Evolutionary conservation across 2,888 invertebrate species (phyloP).

Genomic region (Augochlorella aurata): DNA sequence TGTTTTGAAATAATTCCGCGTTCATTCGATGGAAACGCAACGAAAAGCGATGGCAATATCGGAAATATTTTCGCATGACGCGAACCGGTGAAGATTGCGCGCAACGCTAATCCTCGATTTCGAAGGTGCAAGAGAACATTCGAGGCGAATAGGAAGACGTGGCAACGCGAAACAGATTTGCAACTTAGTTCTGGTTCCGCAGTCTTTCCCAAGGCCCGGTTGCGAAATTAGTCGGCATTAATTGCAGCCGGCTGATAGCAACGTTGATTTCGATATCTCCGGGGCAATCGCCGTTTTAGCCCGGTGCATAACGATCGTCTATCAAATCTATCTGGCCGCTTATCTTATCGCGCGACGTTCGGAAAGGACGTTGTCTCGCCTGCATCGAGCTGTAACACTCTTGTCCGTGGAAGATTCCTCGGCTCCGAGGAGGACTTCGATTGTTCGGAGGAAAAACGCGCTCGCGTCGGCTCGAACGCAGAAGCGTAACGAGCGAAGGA

Average conservation of each 20-base stretch:
- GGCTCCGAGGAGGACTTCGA: not conserved
- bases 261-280: not conserved
- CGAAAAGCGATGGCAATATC: too few species aligned
- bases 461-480: not conserved
- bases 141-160: too few species aligned
- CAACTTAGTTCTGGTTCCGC: too few species aligned
- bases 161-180: too few species aligned
- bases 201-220: not conserved
- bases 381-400: not conserved
- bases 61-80: too few species aligned
- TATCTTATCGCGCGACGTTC: constrained; percentile 10
- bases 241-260: not conserved
- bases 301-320: not conserved
- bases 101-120: too few species aligned
- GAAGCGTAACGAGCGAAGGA: not conserved
- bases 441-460: not conserved
- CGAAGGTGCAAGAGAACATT: too few species aligned
- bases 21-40: too few species aligned
- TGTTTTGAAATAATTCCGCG: too few species aligned
- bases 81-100: too few species aligned
- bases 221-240: not conserved
- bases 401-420: not conserved
- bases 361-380: not conserved
- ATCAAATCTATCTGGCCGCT: not conserved
- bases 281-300: not conserved